Conservation (phyloP, 2,888 invertebrate genomes). For the Cryptocephalus primarius region DNA sequence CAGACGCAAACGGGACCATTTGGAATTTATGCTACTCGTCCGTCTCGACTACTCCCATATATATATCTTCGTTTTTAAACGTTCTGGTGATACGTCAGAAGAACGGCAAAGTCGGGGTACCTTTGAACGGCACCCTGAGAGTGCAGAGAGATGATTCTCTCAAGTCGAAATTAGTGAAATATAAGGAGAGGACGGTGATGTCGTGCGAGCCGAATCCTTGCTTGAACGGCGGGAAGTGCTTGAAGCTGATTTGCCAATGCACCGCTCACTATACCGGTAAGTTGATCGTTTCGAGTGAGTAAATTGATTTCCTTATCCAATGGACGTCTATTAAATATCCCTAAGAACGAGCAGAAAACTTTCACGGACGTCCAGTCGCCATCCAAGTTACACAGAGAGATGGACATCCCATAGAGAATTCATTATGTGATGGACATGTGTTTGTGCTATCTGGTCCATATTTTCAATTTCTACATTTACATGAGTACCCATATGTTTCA, state of each 20-base stretch:
- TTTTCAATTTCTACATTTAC: no score
- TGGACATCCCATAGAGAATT: no score
- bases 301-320: no score
- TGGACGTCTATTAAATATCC: no score
- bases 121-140: constrained; percentile 50
- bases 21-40: constrained; percentile 52
- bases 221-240: constrained; percentile 57
- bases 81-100: constrained; percentile 50
- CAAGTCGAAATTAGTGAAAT: constrained; percentile 50
- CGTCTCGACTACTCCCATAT: constrained; percentile 34
- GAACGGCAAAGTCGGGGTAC: constrained; percentile 37
- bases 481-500: no score
- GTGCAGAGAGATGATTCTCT: constrained; percentile 54
- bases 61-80: constrained; percentile 59
- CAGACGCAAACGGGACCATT: constrained; percentile 57
- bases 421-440: no score
- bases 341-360: no score
- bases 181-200: constrained; percentile 49
- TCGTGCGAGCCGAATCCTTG: constrained; percentile 67
- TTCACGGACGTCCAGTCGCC: no score
- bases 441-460: no score
- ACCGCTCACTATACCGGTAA: constrained; percentile 61
- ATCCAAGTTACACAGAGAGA: no score
- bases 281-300: constrained; percentile 5
- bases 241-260: constrained; percentile 57